Base-by-base conservation (phyloP, 2,797 vertebrate species). In the Bryconaethiops microstoma region DNA sequence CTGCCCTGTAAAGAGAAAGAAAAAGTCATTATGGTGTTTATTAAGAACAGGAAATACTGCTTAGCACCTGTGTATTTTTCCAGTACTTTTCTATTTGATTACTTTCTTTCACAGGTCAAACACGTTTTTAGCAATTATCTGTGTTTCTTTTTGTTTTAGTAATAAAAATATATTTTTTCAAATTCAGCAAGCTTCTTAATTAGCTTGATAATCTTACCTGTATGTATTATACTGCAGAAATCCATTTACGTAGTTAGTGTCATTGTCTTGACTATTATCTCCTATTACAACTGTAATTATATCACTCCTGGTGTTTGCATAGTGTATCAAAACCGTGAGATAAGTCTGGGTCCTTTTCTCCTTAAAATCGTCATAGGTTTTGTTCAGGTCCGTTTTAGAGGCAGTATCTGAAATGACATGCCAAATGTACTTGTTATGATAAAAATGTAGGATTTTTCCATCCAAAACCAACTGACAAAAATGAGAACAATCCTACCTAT, bases 1-100 rank as follows among this genome's bases (percentile, higher is more conserved):
- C 86, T 80, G 71, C 90, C 0, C 94, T 94, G 87, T 48, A 83
- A 72, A 59, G 64, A 87, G 45, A 25, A 74, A 85, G 60, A 81
- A 39, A 13, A 8, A 42, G 40, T 19, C 16, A 2, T 50, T 25
- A 70, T 50, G 5, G 17, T 35, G 12, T 68, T n/a, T 40, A 4
- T 19, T 59, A 12, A 76, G 68, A 48, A 80, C 42, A 10, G 63
- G 8, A 71, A 35, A 63, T 64, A 52, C 16, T 62, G 25, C 16
- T 67, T 17, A 62, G n/a, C 9, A 21, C 21, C 7, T 59, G 6
- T 9, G 2, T n/a, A 23, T 23, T 60, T 23, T 60, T 23, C 12
- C 25, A 6, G 1, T 54, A 17, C 2, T 17, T 54, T 17, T 14
- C 13, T 54, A 5, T 3, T n/a, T n/a, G n/a, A 42, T 42, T 42